Percentiles rank a stretch among this genome's conserved stretches.
phyloP scores from a whole-genome alignment of 2,113 vertebrate species.

The Geothlypis trichas region DNA sequence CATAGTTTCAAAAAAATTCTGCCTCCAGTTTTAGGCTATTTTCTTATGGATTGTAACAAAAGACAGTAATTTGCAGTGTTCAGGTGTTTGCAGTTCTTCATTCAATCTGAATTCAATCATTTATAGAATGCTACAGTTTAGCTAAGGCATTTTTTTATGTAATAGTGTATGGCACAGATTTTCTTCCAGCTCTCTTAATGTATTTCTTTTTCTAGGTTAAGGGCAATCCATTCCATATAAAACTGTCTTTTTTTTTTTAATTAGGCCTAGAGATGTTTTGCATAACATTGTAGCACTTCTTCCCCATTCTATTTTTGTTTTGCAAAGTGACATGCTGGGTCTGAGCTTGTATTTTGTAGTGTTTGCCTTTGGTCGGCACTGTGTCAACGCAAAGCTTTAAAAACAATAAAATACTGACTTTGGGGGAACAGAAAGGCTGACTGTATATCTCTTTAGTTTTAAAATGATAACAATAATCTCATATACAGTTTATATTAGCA shows the following conservation, averaged over 20 bases:
- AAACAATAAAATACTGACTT: not conserved
- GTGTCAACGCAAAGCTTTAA: not conserved
- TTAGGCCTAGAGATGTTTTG: not conserved
- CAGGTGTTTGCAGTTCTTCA: not conserved
- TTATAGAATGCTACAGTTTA: not conserved
- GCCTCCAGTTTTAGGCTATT: not conserved
- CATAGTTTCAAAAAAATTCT: not conserved
- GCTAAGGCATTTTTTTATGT: not conserved
- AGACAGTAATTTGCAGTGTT: not conserved
- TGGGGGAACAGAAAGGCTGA: not conserved
- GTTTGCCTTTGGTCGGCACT: slow-evolving; percentile 23
- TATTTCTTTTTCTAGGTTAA: not conserved
- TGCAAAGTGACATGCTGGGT: not conserved
- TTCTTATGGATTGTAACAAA: not conserved
- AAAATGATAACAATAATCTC: not conserved
- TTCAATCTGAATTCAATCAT: not conserved
- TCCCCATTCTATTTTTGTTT: not conserved
- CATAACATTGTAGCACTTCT: not conserved
- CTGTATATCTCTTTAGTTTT: not conserved
- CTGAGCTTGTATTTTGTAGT: not conserved
- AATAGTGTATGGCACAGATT: not conserved
- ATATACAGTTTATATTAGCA: not conserved
- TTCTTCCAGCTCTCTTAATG: not conserved
- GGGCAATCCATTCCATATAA: not conserved
- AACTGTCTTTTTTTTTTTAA: not conserved